Base-by-base conservation (phyloP, 2,113 vertebrate genomes). In the Phycodurus eques region DNA sequence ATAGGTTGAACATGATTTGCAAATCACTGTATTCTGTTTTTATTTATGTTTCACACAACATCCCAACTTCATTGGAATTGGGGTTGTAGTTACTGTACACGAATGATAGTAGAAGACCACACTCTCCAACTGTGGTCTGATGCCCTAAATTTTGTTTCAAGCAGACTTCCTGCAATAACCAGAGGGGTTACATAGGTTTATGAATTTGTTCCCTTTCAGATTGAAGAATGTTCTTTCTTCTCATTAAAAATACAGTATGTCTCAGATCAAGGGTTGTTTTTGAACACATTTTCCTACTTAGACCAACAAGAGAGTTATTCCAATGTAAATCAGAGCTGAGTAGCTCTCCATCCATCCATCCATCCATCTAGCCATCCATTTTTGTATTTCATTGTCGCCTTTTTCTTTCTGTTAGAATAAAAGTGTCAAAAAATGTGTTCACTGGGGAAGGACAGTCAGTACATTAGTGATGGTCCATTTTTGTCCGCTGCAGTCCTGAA, bases 391-490 rank as follows among this genome's bases (percentile, higher is more conserved):
- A 31, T 67, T 68, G 35, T 8, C 15, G n/a, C 3, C 13, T 56
- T 65, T 68, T 60, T n/a, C 17, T 51, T 7, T 57, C 54, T 56
- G 47, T 57, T 49, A 53, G 9, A 1, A 42, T n/a, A 56, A n/a
- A 57, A n/a, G 7, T 11, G n/a, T 15, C 64, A 61, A 39, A 19
- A 44, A 4, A 19, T 13, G 31, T 44, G 81, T 82, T 94, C 93
- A 95, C 74, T 93, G 92, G 0, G 89, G 84, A 68, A 94, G 85
- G 83, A 90, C 94, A 68, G 93, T 92, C 83, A 96, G 90, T 71
- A 95, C 73, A 33, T 97, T 97, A 27, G 95, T 96, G 84, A 99
- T 96, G 73, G 94, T 96, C 97, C 97, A 99, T 71, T 87, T 96
- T 75, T 99, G 97, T 69, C 90, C 93, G 0, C 93, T 93, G 88